Conservation (phyloP, 2,797 vertebrate species). For the Acanthis flammea region DNA sequence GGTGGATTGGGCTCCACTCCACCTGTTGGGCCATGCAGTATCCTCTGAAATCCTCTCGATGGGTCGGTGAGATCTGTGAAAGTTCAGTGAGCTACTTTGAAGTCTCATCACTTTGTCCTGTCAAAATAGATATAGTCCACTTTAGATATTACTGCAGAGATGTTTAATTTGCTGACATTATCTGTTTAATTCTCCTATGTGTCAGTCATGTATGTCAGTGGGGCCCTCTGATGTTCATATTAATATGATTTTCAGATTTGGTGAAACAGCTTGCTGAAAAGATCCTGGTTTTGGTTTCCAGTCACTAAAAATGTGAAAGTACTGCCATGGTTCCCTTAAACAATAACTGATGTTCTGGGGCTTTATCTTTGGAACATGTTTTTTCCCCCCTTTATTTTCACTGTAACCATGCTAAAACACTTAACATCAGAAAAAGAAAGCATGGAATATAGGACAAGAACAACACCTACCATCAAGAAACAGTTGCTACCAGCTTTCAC, state of each 20-base stretch:
- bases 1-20: neutral
- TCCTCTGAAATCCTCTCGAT: neutral
- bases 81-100: neutral
- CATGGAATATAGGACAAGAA: neutral
- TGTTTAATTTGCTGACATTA: neutral
- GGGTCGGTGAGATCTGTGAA: neutral
- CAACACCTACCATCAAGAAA: neutral
- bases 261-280: neutral
- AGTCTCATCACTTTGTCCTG: neutral
- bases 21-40: accelerated
- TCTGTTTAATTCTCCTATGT: neutral
- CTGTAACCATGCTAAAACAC: neutral
- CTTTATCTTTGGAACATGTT: neutral
- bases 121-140: neutral
- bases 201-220: accelerated
- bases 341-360: neutral
- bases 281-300: neutral
- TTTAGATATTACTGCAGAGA: neutral
- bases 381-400: neutral
- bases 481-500: neutral
- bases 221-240: neutral
- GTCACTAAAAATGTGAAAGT: neutral
- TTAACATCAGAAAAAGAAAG: neutral
- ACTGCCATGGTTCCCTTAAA: neutral
- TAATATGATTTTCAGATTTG: neutral